Evolutionary conservation across 2,113 vertebrate species (phyloP), one percentile per base, ranked within the genome.

Genomic region (Ciconia stormi): DNA sequence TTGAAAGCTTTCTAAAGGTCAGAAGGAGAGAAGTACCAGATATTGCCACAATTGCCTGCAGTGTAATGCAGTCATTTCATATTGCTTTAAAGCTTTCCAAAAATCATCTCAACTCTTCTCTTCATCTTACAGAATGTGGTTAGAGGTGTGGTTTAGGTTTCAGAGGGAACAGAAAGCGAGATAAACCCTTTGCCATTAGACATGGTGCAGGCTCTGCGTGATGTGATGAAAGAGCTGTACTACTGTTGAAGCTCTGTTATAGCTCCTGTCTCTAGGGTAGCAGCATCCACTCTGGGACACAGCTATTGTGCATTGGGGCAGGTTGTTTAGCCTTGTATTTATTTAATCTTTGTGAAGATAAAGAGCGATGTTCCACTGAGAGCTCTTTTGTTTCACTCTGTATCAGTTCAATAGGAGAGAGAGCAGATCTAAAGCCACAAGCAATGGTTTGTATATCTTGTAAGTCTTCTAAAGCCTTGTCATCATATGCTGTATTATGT

Each of bases 391-490:
- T 95, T 96, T 94, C 70, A 70, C 38, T 34, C 87, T 36, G 19
- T 49, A 69, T 79, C 87, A 69, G 61, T 82, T 93, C 81, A 92
- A 65, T 21, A 80, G 78, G 49, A 86, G 29, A 21, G 46, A 71
- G 32, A 62, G 42, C 58, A 86, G 67, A 63, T 65, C 46, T 93
- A 91, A 95, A 96, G 91, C 81, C 93, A 91, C 84, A 80, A 94
- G 84, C 94, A 91, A 55, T 34, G 27, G 87, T 94, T 94, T 95
- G 82, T 96, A 2, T 92, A 90, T 50, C 90, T 89, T 85, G 36
- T 91, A 95, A 97, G 84, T 66, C 95, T 83, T 27, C 96, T 95
- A 96, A 96, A 95, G 84, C 84, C 90, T 86, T 90, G 89, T 72
- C 93, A 96, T 95, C 81, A 95, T 72, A 82, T 25, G 52, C 92